These are phyloP conservation scores for Cephalopachus bancanus DNA, from an alignment of 2,797 vertebrate genomes.

Conservation along the genomic window DNA sequence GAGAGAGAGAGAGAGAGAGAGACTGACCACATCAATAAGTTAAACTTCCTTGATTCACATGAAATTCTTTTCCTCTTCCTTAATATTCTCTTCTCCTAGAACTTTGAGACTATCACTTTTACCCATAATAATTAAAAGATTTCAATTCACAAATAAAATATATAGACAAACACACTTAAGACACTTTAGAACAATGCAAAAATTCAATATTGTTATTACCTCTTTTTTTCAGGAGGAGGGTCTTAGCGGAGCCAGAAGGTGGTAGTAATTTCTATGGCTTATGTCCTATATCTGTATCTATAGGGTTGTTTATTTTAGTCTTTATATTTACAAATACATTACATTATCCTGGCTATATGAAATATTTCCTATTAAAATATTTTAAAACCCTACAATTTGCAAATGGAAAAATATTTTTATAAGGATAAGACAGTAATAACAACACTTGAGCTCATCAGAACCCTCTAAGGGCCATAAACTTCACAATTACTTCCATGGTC, in stretches of 20 bases:
- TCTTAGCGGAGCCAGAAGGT: not conserved
- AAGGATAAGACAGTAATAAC: slow-evolving; percentile 4
- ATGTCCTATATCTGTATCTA: not conserved
- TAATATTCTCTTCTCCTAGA: not conserved
- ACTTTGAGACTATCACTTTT: not conserved
- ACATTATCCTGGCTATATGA: slow-evolving; percentile 3
- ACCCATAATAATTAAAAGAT: slow-evolving; percentile 22
- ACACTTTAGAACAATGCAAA: slow-evolving; percentile 10
- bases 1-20: not conserved
- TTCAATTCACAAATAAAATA: slow-evolving; percentile 57
- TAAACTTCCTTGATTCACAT: not conserved
- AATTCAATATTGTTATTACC: slow-evolving; percentile 18
- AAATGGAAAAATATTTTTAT: slow-evolving; percentile 27
- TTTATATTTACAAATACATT: slow-evolving; percentile 22
- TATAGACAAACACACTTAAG: not conserved
- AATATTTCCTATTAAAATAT: slow-evolving; percentile 44
- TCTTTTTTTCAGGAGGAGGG: not conserved
- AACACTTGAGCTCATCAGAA: not conserved
- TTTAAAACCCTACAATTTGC: not conserved
- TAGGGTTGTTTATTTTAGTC: not conserved
- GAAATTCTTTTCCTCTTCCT: slow-evolving; percentile 66
- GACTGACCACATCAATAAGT: not conserved
- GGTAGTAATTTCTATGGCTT: not conserved
- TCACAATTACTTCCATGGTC: not conserved
- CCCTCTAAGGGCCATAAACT: not conserved